Evolutionary conservation across 2,888 invertebrate species (phyloP), one percentile per base, ranked within the genome.

Genomic region (Limenitis camilla): DNA sequence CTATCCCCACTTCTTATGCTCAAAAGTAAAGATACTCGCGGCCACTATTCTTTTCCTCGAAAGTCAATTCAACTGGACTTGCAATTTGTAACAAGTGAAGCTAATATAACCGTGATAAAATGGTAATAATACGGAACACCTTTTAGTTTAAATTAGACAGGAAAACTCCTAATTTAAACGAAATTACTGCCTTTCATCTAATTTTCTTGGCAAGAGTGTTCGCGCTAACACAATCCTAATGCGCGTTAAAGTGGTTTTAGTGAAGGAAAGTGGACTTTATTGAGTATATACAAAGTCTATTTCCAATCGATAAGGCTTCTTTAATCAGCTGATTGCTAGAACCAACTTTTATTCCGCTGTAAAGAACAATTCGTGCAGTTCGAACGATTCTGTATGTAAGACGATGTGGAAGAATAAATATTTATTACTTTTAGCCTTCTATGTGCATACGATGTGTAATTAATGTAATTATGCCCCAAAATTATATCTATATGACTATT

Each of bases 281-380:
- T 11, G 28, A 4, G 28, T 9, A 5, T 5, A 0, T 7, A 50
- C 60, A 63, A 41, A 52, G 62, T 52, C 27, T 39, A 57, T 56
- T 49, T 56, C 61, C 41, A 49, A 41, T 46, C 30, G 62, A 53
- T 50, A 46, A 56, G 40, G 48, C 48, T 30, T 46, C 58, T 71
- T 71, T 70, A 72, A 73, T 73, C 72, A 70, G 67, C 67, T 72
- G 72, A 72, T 74, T 70, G 71, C 67, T 56, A 61, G 55, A 58
- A 62, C 53, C 66, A 75, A 76, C 69, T 78, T 78, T 78, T 78
- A 76, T 78, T 71, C 65, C 65, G 69, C 68, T 72, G 72, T 76
- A 73, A 71, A 72, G 74, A 76, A 74, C 68, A 72, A 75, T 75
- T 77, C 73, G 66, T 71, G 71, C 68, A 49, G 31, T 33, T 65